Percentiles rank a stretch among this genome's conserved stretches.
Conservation (phyloP, 2,113 vertebrate genomes). For the Hyaena hyaena region DNA sequence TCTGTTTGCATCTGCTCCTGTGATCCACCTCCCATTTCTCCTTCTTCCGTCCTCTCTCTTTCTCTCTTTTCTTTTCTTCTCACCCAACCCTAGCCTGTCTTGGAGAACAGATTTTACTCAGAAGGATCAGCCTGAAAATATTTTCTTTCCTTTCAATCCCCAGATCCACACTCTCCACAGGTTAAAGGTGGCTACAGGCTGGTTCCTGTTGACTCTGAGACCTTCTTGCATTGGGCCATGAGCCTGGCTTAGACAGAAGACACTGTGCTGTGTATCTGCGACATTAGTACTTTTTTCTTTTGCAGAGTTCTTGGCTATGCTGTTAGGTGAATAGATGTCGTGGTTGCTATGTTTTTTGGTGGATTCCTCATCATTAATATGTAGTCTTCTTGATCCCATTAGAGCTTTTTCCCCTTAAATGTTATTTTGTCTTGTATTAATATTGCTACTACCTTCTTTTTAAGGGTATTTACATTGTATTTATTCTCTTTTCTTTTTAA, state of each 20-base stretch:
- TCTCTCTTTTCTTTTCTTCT: slow-evolving; percentile 47
- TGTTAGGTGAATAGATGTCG: background rate
- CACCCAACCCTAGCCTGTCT: background rate
- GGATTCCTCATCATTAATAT: background rate
- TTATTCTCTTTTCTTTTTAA: background rate
- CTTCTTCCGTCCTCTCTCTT: background rate
- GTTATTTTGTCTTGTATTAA: background rate
- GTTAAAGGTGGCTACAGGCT: slow-evolving; percentile 62
- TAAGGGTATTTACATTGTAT: background rate
- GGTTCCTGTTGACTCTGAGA: slow-evolving; percentile 44
- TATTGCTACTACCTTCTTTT: background rate
- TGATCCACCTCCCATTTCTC: background rate
- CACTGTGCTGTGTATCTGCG: background rate
- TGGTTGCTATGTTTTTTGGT: background rate
- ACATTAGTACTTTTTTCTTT: background rate
- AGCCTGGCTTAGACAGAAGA: background rate
- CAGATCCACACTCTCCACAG: background rate
- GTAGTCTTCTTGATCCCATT: background rate
- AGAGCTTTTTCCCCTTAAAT: background rate
- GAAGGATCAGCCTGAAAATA: slow-evolving; percentile 58
- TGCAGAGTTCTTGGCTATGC: background rate
- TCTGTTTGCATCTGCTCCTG: slow-evolving; percentile 74
- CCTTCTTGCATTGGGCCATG: background rate
- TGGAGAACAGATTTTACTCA: slow-evolving; percentile 73
- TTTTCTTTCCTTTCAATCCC: background rate